phyloP scores from a whole-genome alignment of 2,888 invertebrate species.

The Sesia apiformis region DNA sequence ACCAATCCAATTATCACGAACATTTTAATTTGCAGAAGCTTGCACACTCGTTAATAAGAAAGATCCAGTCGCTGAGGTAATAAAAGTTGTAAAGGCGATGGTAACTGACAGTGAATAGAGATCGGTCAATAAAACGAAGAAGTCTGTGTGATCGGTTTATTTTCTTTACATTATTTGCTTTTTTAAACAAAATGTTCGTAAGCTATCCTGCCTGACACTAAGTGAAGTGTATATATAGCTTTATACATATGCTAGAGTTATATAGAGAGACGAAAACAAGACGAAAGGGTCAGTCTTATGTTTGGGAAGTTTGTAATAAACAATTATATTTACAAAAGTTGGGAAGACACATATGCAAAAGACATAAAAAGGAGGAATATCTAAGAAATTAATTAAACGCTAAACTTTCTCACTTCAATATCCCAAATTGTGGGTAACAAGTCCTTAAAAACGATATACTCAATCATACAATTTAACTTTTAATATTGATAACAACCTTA shows the following conservation, averaged over 20 bases:
- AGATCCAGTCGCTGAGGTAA: not conserved
- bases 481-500: conserved; percentile 68
- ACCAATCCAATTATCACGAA: no score
- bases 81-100: not conserved
- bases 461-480: conserved; percentile 36
- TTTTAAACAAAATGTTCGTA: conserved; percentile 55
- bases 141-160: conserved; percentile 55
- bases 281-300: conserved; percentile 74
- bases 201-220: conserved; percentile 57
- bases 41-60: not conserved
- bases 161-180: conserved; percentile 58
- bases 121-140: conserved; percentile 17
- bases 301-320: conserved; percentile 71
- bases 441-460: conserved; percentile 35
- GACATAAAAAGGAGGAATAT: conserved; percentile 41
- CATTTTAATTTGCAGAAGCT: not conserved
- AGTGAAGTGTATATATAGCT: conserved; percentile 40
- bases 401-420: conserved; percentile 10
- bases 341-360: conserved; percentile 64
- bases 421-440: conserved; percentile 31
- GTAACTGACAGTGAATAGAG: not conserved
- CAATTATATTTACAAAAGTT: conserved; percentile 70
- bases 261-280: conserved; percentile 60
- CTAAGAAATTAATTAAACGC: conserved; percentile 40
- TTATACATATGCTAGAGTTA: conserved; percentile 30